Evolutionary conservation across 2,797 vertebrate species (phyloP).

Genomic region (Ctenosaura bakeri): DNA sequence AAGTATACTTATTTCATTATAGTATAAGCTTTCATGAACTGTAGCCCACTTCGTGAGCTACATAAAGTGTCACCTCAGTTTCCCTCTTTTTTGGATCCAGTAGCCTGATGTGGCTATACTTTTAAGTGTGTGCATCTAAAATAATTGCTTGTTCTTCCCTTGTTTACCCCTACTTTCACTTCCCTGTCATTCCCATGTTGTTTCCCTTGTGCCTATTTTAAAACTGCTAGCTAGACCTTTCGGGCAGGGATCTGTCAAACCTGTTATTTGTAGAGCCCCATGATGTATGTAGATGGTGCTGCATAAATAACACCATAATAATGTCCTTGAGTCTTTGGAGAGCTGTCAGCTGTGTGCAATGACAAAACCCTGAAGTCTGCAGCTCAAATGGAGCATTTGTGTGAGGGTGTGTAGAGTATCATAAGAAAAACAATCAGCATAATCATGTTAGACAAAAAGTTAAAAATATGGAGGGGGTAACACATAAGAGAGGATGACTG

Average conservation of each 20-base stretch:
- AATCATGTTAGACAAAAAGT: neutral
- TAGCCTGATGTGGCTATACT: neutral
- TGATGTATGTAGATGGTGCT: neutral
- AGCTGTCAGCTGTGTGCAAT: neutral
- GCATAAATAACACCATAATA: neutral
- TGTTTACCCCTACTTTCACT: neutral
- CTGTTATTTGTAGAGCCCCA: neutral
- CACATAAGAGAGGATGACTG: neutral
- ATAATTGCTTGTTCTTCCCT: neutral
- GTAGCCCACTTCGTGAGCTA: neutral
- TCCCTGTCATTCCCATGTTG: neutral
- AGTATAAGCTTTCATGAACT: neutral
- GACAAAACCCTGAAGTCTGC: neutral
- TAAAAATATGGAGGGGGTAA: neutral
- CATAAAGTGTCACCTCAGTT: neutral
- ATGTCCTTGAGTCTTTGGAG: neutral
- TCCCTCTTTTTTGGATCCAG: neutral
- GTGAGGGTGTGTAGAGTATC: neutral
- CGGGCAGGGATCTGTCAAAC: neutral
- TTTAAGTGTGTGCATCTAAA: neutral
- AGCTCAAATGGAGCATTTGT: neutral
- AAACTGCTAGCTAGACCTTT: neutral
- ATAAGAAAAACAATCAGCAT: neutral
- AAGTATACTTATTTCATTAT: too few species aligned
- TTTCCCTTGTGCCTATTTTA: neutral